Evolutionary conservation across 2,888 invertebrate species (phyloP).

Genomic region (Morpho deidamia): DNA sequence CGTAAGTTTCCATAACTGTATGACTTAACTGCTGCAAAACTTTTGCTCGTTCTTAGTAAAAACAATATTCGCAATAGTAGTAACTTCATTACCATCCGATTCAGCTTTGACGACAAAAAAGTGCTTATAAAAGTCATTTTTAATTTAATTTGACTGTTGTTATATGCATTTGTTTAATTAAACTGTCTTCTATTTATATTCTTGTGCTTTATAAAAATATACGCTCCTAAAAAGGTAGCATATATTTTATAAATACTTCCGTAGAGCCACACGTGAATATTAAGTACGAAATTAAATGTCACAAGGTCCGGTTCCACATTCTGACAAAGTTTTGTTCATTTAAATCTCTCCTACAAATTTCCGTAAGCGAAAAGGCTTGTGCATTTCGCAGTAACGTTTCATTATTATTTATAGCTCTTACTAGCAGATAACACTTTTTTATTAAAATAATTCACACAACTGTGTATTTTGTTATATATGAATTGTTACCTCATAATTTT

Average conservation of each 20-base stretch:
- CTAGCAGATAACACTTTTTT: conserved; percentile 8
- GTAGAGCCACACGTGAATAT: neutral
- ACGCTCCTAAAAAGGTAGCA: neutral
- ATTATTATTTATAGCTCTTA: conserved; percentile 16
- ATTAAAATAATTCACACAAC: neutral
- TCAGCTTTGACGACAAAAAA: too few relatives aligned
- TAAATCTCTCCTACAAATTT: neutral
- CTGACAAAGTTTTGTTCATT: conserved; percentile 8
- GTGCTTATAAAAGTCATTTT: too few relatives aligned
- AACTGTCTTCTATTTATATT: too few relatives aligned
- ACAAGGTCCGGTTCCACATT: neutral
- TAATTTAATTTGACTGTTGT: too few relatives aligned
- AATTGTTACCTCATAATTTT: too few relatives aligned
- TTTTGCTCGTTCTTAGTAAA: too few relatives aligned
- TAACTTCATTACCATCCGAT: too few relatives aligned
- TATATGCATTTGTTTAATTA: too few relatives aligned
- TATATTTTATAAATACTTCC: neutral
- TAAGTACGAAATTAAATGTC: neutral
- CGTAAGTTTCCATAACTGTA: too few relatives aligned
- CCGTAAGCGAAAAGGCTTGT: conserved; percentile 11
- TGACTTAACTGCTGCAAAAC: too few relatives aligned
- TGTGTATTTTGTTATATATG: too few relatives aligned
- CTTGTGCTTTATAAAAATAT: neutral
- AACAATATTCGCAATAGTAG: too few relatives aligned
- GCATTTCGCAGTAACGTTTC: conserved; percentile 10